These are phyloP conservation scores for Meandrina meandrites DNA, from an alignment of 92 coral and sea anemone species.

Conservation along the genomic window DNA sequence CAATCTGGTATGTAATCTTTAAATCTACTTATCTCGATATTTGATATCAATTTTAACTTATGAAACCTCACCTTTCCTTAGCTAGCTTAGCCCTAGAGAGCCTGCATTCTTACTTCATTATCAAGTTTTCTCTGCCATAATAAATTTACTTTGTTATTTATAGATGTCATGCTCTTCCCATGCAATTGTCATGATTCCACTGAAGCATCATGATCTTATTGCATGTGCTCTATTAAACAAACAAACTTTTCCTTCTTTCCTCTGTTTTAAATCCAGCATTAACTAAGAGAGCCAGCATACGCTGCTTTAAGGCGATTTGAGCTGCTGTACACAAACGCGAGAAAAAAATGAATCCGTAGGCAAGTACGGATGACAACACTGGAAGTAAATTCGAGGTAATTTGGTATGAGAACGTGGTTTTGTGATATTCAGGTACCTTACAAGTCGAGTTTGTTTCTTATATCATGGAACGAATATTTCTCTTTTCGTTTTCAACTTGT, in stretches of 20 bases:
- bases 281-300: neutral
- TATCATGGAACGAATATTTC: neutral
- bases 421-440: neutral
- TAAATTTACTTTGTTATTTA: constrained; percentile 12
- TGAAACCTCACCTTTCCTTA: neutral
- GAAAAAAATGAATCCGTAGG: neutral
- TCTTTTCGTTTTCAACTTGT: neutral
- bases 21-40: neutral
- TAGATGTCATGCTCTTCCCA: constrained; percentile 3
- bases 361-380: neutral
- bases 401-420: neutral
- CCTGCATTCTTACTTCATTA: neutral
- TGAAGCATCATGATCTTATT: neutral
- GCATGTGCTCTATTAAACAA: constrained; percentile 3
- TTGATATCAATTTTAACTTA: constrained; percentile 13
- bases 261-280: neutral
- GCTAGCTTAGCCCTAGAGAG: neutral
- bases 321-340: neutral
- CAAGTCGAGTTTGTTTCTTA: neutral
- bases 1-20: neutral
- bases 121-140: neutral
- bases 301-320: neutral
- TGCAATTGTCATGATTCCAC: neutral
- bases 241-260: neutral
- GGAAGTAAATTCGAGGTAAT: neutral